Evolutionary conservation across 2,888 invertebrate species (phyloP), one percentile per base, ranked within the genome.

Genomic region (Nipponacmea schrenckii): DNA sequence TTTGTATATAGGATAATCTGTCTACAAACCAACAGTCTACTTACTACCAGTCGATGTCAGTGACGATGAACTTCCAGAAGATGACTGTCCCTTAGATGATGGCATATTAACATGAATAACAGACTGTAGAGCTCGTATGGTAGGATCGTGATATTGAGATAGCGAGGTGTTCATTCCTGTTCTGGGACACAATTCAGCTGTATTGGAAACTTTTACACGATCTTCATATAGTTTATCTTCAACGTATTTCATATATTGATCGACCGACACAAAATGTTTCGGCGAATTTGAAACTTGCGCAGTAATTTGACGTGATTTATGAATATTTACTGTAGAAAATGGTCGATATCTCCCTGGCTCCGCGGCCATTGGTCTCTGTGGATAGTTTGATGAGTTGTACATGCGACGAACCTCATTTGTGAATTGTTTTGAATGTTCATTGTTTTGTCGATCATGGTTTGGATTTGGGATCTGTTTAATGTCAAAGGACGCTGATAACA

Each of bases 281-380:
- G 56, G 56, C 12, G 56, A 56, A 56, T 56, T 56, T 24, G 56
- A 56, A 8, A 24, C 24, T 56, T 56, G 20, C 24, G 20, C 24
- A 56, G 20, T 20, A 56, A 56, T 24, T 24, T 56, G 20, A 24
- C 20, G 56, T 24, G 24, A 24, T 56, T 56, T 56, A 4, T 24
- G 24, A 62, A 75, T 62, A n/a, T 64, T 64, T 17, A 73, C 73
- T 27, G 73, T 75, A 50, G 75, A 75, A 63, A 75, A 73, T 12
- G 75, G 75, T 15, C 75, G 56, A 71, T 75, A 75, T 45, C 66
- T 50, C 12, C 75, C 75, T 2, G 17, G 46, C 64, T 75, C 75
- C 8, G 69, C 14, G 26, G 71, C 73, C 67, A 75, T 20, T 20
- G 75, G 75, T 15, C 75, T 50, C 14, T 75, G n/a, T 2, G 56